Conservation (phyloP, 2,888 invertebrate genomes). For the Lymantria dispar region DNA sequence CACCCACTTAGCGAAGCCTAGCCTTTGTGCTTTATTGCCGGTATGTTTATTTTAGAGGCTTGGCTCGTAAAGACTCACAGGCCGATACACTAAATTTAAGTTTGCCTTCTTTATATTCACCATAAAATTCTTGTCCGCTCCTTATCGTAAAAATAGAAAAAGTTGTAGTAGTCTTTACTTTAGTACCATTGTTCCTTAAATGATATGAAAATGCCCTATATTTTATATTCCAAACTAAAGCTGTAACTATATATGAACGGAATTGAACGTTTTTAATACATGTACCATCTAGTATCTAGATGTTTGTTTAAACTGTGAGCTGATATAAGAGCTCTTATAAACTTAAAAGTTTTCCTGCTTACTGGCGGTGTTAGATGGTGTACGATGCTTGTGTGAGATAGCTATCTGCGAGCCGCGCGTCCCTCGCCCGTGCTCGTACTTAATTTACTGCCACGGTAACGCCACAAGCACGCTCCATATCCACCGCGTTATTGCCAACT, state of each 20-base stretch:
- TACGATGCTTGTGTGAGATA: slow-evolving; percentile 58
- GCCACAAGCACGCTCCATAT: slow-evolving; percentile 78
- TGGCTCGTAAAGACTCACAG: slow-evolving; percentile 74
- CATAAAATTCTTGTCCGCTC: slow-evolving; percentile 43
- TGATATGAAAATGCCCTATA: not conserved
- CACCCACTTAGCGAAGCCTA: no score
- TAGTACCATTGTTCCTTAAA: slow-evolving; percentile 2
- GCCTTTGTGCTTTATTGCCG: slow-evolving; percentile 65
- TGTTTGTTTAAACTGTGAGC: slow-evolving; percentile 39
- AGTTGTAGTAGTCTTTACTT: slow-evolving; percentile 3
- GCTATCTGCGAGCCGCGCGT: slow-evolving; percentile 57
- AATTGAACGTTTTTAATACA: not conserved
- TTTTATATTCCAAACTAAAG: no score
- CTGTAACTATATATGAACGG: no score
- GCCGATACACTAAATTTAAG: slow-evolving; percentile 72
- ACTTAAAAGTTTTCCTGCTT: slow-evolving; percentile 48
- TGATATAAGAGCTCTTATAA: slow-evolving; percentile 46
- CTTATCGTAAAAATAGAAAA: slow-evolving; percentile 10
- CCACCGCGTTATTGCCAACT: slow-evolving; percentile 78
- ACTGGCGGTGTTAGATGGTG: slow-evolving; percentile 47
- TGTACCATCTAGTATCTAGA: not conserved
- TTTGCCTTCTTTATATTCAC: slow-evolving; percentile 65
- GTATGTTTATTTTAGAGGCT: slow-evolving; percentile 74
- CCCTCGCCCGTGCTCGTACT: slow-evolving; percentile 58
- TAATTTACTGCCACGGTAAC: slow-evolving; percentile 77